phyloP scores from a whole-genome alignment of 2,888 invertebrate genomes.

The Caenorhabditis sp. region DNA sequence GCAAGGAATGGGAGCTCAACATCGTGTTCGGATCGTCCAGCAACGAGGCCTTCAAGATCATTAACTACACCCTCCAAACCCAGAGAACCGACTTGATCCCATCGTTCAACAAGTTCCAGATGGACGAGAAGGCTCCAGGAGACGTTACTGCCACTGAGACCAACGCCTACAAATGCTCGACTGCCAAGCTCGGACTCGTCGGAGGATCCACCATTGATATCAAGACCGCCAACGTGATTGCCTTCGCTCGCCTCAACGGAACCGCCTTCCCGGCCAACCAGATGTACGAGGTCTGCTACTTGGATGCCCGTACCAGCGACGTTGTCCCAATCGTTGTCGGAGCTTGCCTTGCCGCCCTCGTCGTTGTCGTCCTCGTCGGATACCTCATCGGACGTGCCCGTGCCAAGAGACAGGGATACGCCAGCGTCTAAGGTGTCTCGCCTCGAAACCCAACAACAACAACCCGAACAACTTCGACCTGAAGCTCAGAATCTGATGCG shows the following conservation, averaged over 20 bases:
- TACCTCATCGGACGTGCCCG: slow-evolving; percentile 93
- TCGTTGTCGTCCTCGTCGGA: slow-evolving; percentile 93
- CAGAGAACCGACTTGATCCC: slow-evolving; percentile 46
- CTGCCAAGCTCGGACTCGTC: slow-evolving; percentile 71
- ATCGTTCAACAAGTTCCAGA: slow-evolving; percentile 45
- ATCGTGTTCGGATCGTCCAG: slow-evolving; percentile 62
- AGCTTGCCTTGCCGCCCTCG: slow-evolving; percentile 92
- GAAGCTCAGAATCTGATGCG: slow-evolving; percentile 40
- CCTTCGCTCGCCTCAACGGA: slow-evolving; percentile 68
- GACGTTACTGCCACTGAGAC: slow-evolving; percentile 59
- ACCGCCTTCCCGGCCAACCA: slow-evolving; percentile 72
- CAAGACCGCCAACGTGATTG: slow-evolving; percentile 73
- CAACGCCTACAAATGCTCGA: slow-evolving; percentile 74
- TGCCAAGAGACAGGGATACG: slow-evolving; percentile 81
- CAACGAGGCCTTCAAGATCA: slow-evolving; percentile 68
- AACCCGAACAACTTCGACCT: neutral
- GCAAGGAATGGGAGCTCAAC: slow-evolving; percentile 66
- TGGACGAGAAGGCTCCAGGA: slow-evolving; percentile 52
- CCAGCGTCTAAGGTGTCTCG: slow-evolving; percentile 75
- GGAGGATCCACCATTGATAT: slow-evolving; percentile 74
- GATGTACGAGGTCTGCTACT: slow-evolving; percentile 76
- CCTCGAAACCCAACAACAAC: neutral
- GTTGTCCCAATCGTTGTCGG: slow-evolving; percentile 98
- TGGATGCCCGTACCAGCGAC: slow-evolving; percentile 85
- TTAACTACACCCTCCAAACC: slow-evolving; percentile 69